phyloP scores from a whole-genome alignment of 1,140 invertebrate genomes.

The Lanistes nyassanus region DNA sequence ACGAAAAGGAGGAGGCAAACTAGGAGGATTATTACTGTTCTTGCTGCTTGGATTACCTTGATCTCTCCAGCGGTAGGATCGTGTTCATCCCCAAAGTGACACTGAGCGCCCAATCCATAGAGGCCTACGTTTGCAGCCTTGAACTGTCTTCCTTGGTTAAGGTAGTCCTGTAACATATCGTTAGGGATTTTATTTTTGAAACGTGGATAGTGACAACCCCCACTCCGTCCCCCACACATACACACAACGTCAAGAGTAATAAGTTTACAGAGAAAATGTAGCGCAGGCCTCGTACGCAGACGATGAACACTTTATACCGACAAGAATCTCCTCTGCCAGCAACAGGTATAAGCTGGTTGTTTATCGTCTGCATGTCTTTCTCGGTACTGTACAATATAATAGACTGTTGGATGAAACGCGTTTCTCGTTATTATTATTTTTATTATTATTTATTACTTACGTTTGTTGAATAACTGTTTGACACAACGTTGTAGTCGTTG shows the following conservation, averaged over 20 bases:
- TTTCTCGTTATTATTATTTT: no score
- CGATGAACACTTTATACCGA: no score
- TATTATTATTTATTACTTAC: no score
- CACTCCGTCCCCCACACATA: no score
- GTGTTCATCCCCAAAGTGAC: slow-evolving; percentile 38
- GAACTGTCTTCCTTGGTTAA: slow-evolving; percentile 32
- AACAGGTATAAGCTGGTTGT: no score
- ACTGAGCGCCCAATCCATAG: slow-evolving; percentile 47
- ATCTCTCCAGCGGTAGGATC: slow-evolving; percentile 26
- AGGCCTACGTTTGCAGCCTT: slow-evolving; percentile 36
- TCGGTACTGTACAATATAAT: no score
- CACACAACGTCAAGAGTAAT: no score
- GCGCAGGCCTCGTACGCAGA: no score
- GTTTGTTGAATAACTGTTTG: neutral
- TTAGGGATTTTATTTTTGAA: neutral
- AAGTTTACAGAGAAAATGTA: no score
- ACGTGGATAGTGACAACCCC: neutral
- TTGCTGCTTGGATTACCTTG: slow-evolving; percentile 30
- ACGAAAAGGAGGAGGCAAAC: neutral
- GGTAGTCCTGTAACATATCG: slow-evolving; percentile 29
- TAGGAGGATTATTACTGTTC: neutral
- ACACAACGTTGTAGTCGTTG: slow-evolving; percentile 48
- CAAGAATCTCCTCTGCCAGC: no score
- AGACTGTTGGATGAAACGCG: no score
- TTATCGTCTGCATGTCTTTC: no score